A percentile compares a stretch with the other conserved stretches of the same genome.
These are phyloP conservation scores for Nettapus auritus DNA, from an alignment of 2,113 vertebrate species.

Conservation along the genomic window DNA sequence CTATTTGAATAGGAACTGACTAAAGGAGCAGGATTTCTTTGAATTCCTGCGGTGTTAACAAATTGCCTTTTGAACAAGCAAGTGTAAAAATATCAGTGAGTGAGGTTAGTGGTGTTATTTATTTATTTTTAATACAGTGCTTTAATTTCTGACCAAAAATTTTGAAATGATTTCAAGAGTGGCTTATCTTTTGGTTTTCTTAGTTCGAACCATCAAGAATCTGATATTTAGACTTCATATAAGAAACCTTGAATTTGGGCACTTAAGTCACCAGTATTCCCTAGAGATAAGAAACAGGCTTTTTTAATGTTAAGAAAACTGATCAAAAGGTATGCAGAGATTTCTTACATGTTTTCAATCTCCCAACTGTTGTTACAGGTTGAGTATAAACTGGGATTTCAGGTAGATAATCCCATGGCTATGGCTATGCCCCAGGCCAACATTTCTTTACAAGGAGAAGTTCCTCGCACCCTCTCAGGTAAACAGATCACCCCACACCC, in stretches of 20 bases:
- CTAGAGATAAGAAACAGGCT: not conserved
- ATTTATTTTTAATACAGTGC: not conserved
- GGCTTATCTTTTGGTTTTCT: not conserved
- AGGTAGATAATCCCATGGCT: constrained; percentile 88
- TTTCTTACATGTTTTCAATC: not conserved
- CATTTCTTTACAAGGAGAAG: constrained; percentile 91
- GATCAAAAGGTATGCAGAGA: not conserved
- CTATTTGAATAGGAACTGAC: not conserved
- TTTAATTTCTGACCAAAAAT: not conserved
- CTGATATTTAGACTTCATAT: not conserved
- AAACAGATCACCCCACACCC: not conserved
- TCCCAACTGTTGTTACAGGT: constrained; percentile 78
- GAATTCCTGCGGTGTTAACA: not conserved
- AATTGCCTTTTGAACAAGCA: not conserved
- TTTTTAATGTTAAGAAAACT: not conserved
- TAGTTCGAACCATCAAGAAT: not conserved
- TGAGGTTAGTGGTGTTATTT: not conserved
- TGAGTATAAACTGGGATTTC: constrained; percentile 93
- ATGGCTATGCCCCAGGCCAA: constrained; percentile 92
- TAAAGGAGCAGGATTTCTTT: not conserved
- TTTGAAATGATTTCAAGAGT: not conserved
- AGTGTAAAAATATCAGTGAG: not conserved
- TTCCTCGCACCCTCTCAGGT: constrained; percentile 92
- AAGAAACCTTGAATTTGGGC: not conserved
- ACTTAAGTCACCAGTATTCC: not conserved